Evolutionary conservation across 1,140 invertebrate genomes (phyloP).

Genomic region (Lepeophtheirus salmonis): DNA sequence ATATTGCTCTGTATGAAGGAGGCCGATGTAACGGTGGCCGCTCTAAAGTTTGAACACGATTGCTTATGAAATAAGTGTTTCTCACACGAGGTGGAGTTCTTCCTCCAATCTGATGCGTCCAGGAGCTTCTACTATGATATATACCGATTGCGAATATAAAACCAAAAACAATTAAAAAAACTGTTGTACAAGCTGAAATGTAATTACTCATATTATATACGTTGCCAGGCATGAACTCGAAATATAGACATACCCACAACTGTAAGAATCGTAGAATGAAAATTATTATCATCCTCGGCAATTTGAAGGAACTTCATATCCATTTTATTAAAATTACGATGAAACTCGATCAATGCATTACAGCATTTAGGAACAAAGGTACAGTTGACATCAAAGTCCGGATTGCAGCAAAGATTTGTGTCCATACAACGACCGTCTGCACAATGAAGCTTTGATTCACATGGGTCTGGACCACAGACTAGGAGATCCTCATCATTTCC

Average conservation of each 20-base stretch:
- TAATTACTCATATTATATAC: not conserved
- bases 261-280: not conserved
- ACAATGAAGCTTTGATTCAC: not conserved
- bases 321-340: not conserved
- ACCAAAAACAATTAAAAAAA: not conserved
- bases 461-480: not conserved
- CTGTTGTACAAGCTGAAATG: not conserved
- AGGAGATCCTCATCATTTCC: not conserved
- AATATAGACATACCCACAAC: not conserved
- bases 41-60: not conserved
- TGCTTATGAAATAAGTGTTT: not conserved
- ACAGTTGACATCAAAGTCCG: not conserved
- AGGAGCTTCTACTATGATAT: not conserved
- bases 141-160: not conserved
- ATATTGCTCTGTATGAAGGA: not conserved
- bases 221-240: not conserved
- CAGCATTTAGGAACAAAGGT: not conserved
- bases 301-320: not conserved
- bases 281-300: not conserved
- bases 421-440: not conserved
- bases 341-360: not conserved
- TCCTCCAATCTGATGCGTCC: not conserved
- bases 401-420: not conserved
- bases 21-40: not conserved
- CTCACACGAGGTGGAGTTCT: not conserved